Percentiles rank a stretch among this genome's conserved stretches.
These are phyloP conservation scores for Caenorhabditis uteleia DNA, from an alignment of 2,888 invertebrate genomes.

Conservation along the genomic window DNA sequence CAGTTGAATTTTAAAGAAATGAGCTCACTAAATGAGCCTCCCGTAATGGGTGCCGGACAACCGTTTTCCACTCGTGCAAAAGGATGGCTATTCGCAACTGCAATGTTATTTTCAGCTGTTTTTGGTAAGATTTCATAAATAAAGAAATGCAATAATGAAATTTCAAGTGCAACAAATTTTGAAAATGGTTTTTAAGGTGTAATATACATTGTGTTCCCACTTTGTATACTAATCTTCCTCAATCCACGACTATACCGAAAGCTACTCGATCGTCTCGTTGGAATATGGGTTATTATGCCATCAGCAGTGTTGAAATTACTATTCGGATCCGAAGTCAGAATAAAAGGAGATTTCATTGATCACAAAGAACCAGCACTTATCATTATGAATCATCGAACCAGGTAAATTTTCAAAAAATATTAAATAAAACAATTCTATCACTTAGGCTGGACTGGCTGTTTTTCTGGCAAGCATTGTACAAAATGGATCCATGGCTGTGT, in stretches of 20 bases:
- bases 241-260: slow-evolving; percentile 43
- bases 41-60: slow-evolving; percentile 48
- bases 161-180: not conserved
- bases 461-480: slow-evolving; percentile 84
- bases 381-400: slow-evolving; percentile 82
- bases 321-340: slow-evolving; percentile 57
- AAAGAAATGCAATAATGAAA: not conserved
- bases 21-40: slow-evolving; percentile 53
- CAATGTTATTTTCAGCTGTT: slow-evolving; percentile 60
- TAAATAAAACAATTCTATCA: slow-evolving; percentile 3
- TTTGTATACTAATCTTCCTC: slow-evolving; percentile 56
- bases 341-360: slow-evolving; percentile 63
- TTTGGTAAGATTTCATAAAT: slow-evolving; percentile 45
- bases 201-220: slow-evolving; percentile 64
- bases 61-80: slow-evolving; percentile 45
- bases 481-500: slow-evolving; percentile 75
- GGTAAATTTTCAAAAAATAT: slow-evolving; percentile 13
- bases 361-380: slow-evolving; percentile 80
- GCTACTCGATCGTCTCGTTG: slow-evolving; percentile 59
- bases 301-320: slow-evolving; percentile 61
- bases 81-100: slow-evolving; percentile 52
- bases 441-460: slow-evolving; percentile 89
- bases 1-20: slow-evolving; percentile 9
- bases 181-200: slow-evolving; percentile 32
- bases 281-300: slow-evolving; percentile 67